These are phyloP conservation scores for Peromyscus aztecus DNA, from an alignment of 2,797 vertebrate species.

Conservation along the genomic window DNA sequence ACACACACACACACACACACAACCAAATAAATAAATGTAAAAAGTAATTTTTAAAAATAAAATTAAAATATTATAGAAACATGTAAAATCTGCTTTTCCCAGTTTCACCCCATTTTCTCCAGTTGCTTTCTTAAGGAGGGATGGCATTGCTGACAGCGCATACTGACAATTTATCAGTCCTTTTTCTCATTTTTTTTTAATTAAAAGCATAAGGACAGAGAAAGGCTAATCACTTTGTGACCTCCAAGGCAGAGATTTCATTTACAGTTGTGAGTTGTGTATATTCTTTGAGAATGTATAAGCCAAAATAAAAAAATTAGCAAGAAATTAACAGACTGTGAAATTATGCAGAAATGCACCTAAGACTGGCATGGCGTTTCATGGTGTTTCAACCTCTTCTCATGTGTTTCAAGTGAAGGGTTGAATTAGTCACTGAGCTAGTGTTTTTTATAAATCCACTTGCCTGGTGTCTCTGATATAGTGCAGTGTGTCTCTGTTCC, in stretches of 20 bases:
- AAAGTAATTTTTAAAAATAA: background rate
- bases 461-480: background rate
- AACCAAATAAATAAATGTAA: background rate
- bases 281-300: background rate
- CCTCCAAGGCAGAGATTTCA: background rate
- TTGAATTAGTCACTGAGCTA: background rate
- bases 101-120: slow-evolving; percentile 32
- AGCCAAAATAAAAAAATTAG: background rate
- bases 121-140: background rate
- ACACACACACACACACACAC: background rate
- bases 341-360: background rate
- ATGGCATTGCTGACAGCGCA: background rate
- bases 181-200: background rate
- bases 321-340: background rate
- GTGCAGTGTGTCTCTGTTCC: background rate
- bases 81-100: slow-evolving; percentile 43
- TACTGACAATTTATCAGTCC: slow-evolving; percentile 17
- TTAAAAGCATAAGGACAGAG: background rate
- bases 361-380: background rate
- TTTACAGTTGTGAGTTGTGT: background rate
- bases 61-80: background rate
- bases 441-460: background rate
- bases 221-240: background rate
- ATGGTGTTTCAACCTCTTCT: background rate
- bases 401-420: background rate